Conservation (phyloP, 2,888 invertebrate genomes). For the Spilarctia lutea region DNA sequence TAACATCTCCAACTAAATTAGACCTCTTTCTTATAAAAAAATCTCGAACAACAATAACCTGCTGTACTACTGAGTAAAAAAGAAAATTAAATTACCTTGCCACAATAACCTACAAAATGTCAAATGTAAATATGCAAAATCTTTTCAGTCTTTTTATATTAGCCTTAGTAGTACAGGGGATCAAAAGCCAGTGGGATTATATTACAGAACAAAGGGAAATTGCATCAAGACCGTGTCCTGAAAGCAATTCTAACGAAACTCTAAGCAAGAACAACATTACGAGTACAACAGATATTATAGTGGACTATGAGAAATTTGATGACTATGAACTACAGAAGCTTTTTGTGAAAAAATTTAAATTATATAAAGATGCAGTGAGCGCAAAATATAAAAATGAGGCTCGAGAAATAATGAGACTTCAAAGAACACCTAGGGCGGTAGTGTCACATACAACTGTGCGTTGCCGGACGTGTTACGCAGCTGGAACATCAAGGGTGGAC, state of each 20-base stretch:
- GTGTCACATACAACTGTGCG: conserved; percentile 30
- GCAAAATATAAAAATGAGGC: conserved; percentile 39
- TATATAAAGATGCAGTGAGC: conserved; percentile 42
- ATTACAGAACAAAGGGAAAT: conserved; percentile 57
- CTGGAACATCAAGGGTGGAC: conserved; percentile 43
- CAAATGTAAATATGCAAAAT: conserved; percentile 46
- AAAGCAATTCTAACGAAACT: conserved; percentile 55
- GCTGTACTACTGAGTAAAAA: conserved; percentile 10
- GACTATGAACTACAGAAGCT: conserved; percentile 53
- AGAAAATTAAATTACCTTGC: conserved; percentile 15
- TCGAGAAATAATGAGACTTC: conserved; percentile 22
- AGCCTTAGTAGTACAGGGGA: conserved; percentile 54
- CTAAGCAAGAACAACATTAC: conserved; percentile 27
- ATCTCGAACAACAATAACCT: neutral
- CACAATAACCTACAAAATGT: conserved; percentile 42
- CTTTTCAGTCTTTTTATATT: conserved; percentile 59
- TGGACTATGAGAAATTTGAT: conserved; percentile 53
- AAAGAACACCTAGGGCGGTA: conserved; percentile 49
- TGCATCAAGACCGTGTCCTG: conserved; percentile 46
- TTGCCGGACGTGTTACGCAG: conserved; percentile 62
- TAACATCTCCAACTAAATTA: neutral
- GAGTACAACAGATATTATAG: conserved; percentile 50
- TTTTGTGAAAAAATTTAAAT: conserved; percentile 52
- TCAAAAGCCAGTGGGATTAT: conserved; percentile 50
- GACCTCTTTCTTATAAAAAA: conserved; percentile 6